Conservation (phyloP, 1,140 invertebrate genomes). For the Parapsyche elsis region DNA sequence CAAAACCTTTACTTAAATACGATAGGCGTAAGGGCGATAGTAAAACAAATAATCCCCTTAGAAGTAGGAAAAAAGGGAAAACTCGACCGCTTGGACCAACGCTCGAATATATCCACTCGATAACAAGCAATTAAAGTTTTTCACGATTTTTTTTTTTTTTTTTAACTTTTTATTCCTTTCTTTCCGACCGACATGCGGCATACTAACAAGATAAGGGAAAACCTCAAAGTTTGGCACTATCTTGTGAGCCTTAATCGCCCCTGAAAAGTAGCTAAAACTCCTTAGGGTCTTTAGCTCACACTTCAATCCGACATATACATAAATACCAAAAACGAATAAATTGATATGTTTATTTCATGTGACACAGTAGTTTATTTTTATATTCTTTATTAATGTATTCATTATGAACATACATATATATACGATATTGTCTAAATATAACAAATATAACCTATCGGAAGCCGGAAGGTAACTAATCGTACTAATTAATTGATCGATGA, state of each 20-base stretch:
- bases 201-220: neutral
- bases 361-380: too few species aligned
- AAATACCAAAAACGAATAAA: too few species aligned
- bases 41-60: constrained; percentile 41
- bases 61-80: constrained; percentile 22
- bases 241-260: neutral
- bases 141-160: neutral
- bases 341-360: too few species aligned
- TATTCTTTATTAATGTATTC: too few species aligned
- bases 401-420: too few species aligned
- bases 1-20: constrained; percentile 41
- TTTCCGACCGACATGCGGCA: neutral
- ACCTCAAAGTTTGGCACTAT: neutral
- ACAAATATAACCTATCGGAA: too few species aligned
- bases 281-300: too few species aligned
- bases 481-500: constrained; percentile 4
- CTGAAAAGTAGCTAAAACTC: neutral
- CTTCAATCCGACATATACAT: too few species aligned
- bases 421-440: too few species aligned
- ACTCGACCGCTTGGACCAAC: constrained; percentile 11
- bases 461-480: neutral
- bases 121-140: constrained; percentile 32
- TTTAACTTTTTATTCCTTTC: neutral
- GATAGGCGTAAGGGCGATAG: constrained; percentile 36
- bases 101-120: constrained; percentile 13